phyloP scores from a whole-genome alignment of 2,113 vertebrate species.

The Etheostoma cragini region DNA sequence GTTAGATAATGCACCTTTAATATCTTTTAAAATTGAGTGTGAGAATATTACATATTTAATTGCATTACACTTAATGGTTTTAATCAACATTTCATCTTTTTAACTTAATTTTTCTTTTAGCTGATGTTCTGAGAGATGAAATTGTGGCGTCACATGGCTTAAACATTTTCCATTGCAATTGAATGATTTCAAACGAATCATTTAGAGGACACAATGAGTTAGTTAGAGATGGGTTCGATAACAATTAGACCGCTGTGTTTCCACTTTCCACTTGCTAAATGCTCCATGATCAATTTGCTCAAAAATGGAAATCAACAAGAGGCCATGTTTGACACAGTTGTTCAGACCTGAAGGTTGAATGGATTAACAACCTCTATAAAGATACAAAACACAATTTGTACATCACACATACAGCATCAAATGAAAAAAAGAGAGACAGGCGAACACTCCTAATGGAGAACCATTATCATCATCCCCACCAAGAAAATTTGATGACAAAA shows the following conservation, averaged over 20 bases:
- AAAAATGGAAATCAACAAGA: conserved; percentile 36
- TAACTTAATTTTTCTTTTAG: background rate
- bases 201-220: conserved; percentile 58
- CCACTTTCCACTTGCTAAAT: conserved; percentile 59
- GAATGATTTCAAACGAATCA: conserved; percentile 58
- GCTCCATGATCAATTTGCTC: conserved; percentile 44
- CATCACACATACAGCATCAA: conserved; percentile 2
- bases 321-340: background rate
- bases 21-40: conserved; percentile 5
- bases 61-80: conserved; percentile 1
- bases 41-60: conserved; percentile 15
- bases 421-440: conserved; percentile 1
- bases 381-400: background rate
- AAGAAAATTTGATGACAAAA: conserved; percentile 48
- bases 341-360: conserved; percentile 6
- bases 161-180: conserved; percentile 48
- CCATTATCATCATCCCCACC: conserved; percentile 30
- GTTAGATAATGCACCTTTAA: background rate
- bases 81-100: conserved; percentile 9
- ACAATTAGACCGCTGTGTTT: conserved; percentile 64
- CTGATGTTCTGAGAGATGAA: conserved; percentile 9
- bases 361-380: background rate
- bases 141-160: background rate
- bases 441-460: conserved; percentile 39
- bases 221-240: conserved; percentile 65